A percentile compares a stretch with the other conserved stretches of the same genome.
phyloP scores from a whole-genome alignment of 2,888 invertebrate species.

The Meandrusa payeni region DNA sequence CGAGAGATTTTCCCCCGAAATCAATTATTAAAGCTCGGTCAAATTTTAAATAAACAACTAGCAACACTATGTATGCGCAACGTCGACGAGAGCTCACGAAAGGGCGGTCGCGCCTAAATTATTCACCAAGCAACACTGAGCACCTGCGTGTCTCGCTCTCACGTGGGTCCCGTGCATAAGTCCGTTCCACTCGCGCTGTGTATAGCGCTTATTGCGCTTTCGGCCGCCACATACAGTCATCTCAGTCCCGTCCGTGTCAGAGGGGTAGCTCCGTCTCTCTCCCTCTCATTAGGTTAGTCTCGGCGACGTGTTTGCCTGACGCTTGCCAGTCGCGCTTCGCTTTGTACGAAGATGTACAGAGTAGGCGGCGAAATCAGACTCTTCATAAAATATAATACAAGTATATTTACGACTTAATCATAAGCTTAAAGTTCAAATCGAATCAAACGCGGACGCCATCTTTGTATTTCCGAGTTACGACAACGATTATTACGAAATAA shows the following conservation, averaged over 20 bases:
- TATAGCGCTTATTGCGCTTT: slow-evolving; percentile 71
- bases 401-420: too few relatives aligned
- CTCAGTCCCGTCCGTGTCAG: slow-evolving; percentile 37
- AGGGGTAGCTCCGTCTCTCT: slow-evolving; percentile 48
- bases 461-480: too few relatives aligned
- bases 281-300: slow-evolving; percentile 77
- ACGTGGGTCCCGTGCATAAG: slow-evolving; percentile 26
- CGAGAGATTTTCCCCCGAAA: not conserved
- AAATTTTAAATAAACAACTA: slow-evolving; percentile 24
- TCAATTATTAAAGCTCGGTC: slow-evolving; percentile 13
- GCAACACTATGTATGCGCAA: slow-evolving; percentile 29
- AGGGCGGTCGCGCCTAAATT: slow-evolving; percentile 72
- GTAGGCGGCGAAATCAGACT: slow-evolving; percentile 31
- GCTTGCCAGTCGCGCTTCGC: slow-evolving; percentile 72
- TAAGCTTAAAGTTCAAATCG: too few relatives aligned
- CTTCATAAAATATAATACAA: too few relatives aligned
- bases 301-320: slow-evolving; percentile 69
- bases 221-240: slow-evolving; percentile 64
- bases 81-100: slow-evolving; percentile 42
- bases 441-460: too few relatives aligned
- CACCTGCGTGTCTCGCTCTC: slow-evolving; percentile 48
- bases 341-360: slow-evolving; percentile 40
- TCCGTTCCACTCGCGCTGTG: slow-evolving; percentile 41
- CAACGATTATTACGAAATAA: too few relatives aligned
- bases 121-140: slow-evolving; percentile 74